Conservation (phyloP, 2,797 vertebrate species). For the Gymnocypris eckloni region DNA sequence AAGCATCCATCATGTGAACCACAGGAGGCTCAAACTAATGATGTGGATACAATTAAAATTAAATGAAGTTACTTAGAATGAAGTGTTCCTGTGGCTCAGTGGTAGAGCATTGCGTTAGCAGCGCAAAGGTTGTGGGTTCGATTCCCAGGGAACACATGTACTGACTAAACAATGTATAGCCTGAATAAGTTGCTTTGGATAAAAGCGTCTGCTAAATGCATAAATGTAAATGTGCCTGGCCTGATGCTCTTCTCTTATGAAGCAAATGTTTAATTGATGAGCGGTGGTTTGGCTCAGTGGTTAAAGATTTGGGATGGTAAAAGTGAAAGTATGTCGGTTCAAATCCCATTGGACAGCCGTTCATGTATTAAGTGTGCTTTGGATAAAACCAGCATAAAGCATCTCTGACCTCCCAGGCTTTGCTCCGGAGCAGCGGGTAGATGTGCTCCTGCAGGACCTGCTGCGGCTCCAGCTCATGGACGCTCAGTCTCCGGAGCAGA, state of each 20-base stretch:
- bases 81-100: too few relatives aligned
- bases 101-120: too few relatives aligned
- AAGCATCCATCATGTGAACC: not conserved
- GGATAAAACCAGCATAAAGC: not conserved
- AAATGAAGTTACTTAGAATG: not conserved
- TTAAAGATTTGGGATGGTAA: not conserved
- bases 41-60: not conserved
- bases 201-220: too few relatives aligned
- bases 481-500: slow-evolving; percentile 77
- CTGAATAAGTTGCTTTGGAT: too few relatives aligned
- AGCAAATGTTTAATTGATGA: not conserved
- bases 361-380: not conserved
- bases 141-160: too few relatives aligned
- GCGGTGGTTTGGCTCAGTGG: not conserved
- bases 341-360: not conserved
- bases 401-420: slow-evolving; percentile 78
- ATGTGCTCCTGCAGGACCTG: slow-evolving; percentile 81
- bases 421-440: slow-evolving; percentile 74
- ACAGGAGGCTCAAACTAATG: not conserved
- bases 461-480: slow-evolving; percentile 80
- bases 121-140: too few relatives aligned
- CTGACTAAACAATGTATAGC: too few relatives aligned
- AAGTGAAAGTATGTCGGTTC: not conserved
- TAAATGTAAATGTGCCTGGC: too few relatives aligned
- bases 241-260: not conserved